Evolutionary conservation across 2,888 invertebrate species (phyloP), one percentile per base, ranked within the genome.

Genomic region (Cordilura impudica): DNA sequence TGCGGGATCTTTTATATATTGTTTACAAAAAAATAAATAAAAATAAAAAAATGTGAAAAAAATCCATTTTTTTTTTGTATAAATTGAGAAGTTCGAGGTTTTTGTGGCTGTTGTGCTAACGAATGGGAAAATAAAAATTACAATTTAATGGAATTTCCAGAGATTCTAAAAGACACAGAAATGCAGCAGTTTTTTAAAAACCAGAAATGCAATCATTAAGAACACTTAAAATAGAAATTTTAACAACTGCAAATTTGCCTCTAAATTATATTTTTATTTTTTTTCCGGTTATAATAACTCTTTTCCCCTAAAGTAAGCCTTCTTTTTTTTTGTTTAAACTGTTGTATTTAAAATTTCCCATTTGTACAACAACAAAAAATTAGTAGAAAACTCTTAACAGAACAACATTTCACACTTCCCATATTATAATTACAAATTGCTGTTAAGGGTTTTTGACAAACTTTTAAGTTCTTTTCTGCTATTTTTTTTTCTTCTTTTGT

Each of bases 391-490:
- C 23, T 60, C 39, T 29, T 67, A 54, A 79, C 47, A 58, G 18
- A 56, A 71, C 67, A 67, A 58, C 71, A 82, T 78, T 81, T 80
- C 80, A 82, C 81, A 81, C 82, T 83, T 87, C 85, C 83, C 82
- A 84, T 86, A 86, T 85, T 84, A 85, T 86, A 87, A 86, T 87
- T 87, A 86, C 85, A 84, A 84, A 83, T 82, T 83, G 83, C 83
- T 84, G 83, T 78, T 80, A 81, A 82, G 83, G 82, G 81, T 78
- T 77, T 69, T 72, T 61, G 66, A 47, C 67, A 75, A 76, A 81
- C 81, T 81, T 80, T 78, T 79, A 74, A 78, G 72, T 78, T 67
- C 73, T 75, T 71, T 67, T 69, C 65, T 63, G 53, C 73, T 47
- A 14, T 63, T 18, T 31, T 43, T 54, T 35, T 60, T 31, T 19